These are phyloP conservation scores for Channa argus DNA, from an alignment of 2,113 vertebrate genomes.

Conservation along the genomic window DNA sequence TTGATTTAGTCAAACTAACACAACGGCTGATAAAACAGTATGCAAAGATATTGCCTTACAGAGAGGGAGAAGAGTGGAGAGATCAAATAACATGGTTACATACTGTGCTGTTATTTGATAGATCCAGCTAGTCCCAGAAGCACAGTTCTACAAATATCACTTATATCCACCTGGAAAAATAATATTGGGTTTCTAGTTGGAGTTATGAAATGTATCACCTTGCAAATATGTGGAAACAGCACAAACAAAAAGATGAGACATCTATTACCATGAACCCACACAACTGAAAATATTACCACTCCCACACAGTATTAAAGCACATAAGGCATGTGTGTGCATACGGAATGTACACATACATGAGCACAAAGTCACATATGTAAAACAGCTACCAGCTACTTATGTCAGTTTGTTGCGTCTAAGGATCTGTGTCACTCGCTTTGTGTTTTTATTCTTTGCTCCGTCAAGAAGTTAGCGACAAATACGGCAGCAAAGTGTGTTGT, in stretches of 20 bases:
- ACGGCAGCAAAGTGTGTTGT: constrained; percentile 28
- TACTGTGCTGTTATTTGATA: constrained; percentile 71
- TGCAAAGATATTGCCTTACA: constrained; percentile 67
- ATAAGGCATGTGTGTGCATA: constrained; percentile 35
- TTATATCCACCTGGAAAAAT: constrained; percentile 70
- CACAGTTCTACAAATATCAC: constrained; percentile 69
- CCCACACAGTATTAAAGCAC: constrained; percentile 60
- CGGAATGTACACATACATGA: constrained; percentile 17
- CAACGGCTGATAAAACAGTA: constrained; percentile 49
- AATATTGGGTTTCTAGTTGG: constrained; percentile 71
- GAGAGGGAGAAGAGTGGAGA: constrained; percentile 40
- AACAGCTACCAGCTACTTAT: constrained; percentile 41
- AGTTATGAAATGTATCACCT: constrained; percentile 72
- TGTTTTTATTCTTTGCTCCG: constrained; percentile 36
- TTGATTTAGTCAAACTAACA: constrained; percentile 49
- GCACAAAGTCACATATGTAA: constrained; percentile 36
- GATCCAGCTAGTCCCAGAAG: constrained; percentile 60
- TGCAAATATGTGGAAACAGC: constrained; percentile 72
- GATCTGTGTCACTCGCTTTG: constrained; percentile 26
- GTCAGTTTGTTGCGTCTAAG: constrained; percentile 25
- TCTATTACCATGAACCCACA: constrained; percentile 70
- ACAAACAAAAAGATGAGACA: constrained; percentile 74
- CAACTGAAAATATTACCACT: constrained; percentile 64
- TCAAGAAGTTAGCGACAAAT: constrained; percentile 17
- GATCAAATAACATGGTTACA: constrained; percentile 74